Percentiles rank a stretch among this genome's conserved stretches.
These are phyloP conservation scores for Lanistes nyassanus DNA, from an alignment of 1,140 invertebrate genomes.

Conservation along the genomic window DNA sequence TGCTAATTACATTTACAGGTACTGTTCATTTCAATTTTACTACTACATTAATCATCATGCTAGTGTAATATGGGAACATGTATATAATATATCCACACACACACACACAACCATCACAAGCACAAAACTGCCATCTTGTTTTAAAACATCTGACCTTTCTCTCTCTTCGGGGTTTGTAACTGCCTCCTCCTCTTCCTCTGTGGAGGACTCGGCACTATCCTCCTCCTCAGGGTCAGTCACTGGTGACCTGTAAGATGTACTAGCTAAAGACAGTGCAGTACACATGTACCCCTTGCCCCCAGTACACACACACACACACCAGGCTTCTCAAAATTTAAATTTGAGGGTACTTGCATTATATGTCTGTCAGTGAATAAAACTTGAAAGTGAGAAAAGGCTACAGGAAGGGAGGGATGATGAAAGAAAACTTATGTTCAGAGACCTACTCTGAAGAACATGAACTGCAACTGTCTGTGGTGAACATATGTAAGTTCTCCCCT, in stretches of 20 bases:
- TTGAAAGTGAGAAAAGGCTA: not conserved
- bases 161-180: constrained; percentile 22
- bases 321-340: too few species aligned
- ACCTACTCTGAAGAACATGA: too few species aligned
- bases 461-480: too few species aligned
- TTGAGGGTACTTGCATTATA: too few species aligned
- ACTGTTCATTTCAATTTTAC: not conserved
- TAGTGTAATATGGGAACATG: not conserved
- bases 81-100: not conserved
- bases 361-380: too few species aligned
- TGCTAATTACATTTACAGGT: not conserved
- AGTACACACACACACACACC: too few species aligned
- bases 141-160: constrained; percentile 8
- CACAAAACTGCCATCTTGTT: not conserved
- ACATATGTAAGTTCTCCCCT: too few species aligned
- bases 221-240: constrained; percentile 77
- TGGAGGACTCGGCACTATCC: constrained; percentile 86
- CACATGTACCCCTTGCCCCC: too few species aligned
- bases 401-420: not conserved
- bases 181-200: constrained; percentile 9
- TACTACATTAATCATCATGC: not conserved
- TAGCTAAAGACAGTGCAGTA: too few species aligned
- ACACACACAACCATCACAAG: not conserved
- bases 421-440: too few species aligned
- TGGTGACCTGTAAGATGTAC: constrained; percentile 48